A percentile compares a stretch with the other conserved stretches of the same genome.
Conservation (phyloP, 1,140 invertebrate species). For the Dendrolimus punctatus region DNA sequence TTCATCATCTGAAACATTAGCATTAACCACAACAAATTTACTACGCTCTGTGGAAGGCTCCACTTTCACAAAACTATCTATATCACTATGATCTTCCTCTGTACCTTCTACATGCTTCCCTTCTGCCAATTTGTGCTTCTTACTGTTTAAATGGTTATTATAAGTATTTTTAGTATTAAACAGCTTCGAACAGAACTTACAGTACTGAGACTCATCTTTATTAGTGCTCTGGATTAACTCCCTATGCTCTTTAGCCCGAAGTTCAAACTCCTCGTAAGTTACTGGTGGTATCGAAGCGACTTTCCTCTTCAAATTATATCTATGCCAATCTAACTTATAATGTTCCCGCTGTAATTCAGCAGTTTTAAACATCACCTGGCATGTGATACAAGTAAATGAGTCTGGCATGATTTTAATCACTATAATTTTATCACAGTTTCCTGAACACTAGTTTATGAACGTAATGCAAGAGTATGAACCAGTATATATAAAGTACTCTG, state of each 20-base stretch:
- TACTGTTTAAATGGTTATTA: slow-evolving; percentile 93
- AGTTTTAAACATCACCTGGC: slow-evolving; percentile 87
- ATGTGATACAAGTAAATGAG: slow-evolving; percentile 90
- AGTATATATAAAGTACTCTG: no score
- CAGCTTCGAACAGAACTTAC: slow-evolving; percentile 87
- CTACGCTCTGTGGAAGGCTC: slow-evolving; percentile 27
- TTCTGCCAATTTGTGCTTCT: slow-evolving; percentile 87
- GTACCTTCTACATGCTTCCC: slow-evolving; percentile 33
- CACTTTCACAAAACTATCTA: slow-evolving; percentile 52
- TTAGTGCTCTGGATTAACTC: slow-evolving; percentile 65
- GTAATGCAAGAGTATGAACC: neutral
- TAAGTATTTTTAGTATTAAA: slow-evolving; percentile 90
- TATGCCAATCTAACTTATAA: slow-evolving; percentile 96
- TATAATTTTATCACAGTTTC: no score
- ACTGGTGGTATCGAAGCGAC: slow-evolving; percentile 89
- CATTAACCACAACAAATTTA: slow-evolving; percentile 59
- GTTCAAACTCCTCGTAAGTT: slow-evolving; percentile 87
- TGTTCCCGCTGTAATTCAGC: slow-evolving; percentile 89
- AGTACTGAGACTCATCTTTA: slow-evolving; percentile 73
- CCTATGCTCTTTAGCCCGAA: slow-evolving; percentile 78
- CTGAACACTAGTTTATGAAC: neutral
- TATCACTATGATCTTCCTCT: slow-evolving; percentile 43
- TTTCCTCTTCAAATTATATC: slow-evolving; percentile 97
- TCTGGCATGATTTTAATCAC: slow-evolving; percentile 46
- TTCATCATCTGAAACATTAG: slow-evolving; percentile 41